Evolutionary conservation across 2,888 invertebrate genomes (phyloP).

Genomic region (Ceramica pisi): DNA sequence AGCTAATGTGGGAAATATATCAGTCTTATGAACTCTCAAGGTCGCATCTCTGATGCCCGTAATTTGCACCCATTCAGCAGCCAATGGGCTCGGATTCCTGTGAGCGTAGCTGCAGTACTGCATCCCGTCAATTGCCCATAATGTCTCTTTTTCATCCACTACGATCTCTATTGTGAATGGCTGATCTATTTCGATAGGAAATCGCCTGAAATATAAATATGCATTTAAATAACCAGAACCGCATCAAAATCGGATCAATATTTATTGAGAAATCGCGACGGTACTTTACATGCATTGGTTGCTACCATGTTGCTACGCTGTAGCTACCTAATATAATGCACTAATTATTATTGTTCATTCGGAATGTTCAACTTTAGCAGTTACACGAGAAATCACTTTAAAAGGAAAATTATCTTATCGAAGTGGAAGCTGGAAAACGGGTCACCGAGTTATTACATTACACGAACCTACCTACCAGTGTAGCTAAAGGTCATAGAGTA

Average conservation of each 20-base stretch:
- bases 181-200: conserved; percentile 87
- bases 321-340: not conserved
- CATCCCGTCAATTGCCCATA: conserved; percentile 94
- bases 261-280: no score
- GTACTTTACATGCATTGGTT: conserved; percentile 2
- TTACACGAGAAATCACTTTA: conserved; percentile 23
- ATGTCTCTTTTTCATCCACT: conserved; percentile 91
- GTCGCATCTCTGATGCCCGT: conserved; percentile 92
- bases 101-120: conserved; percentile 94
- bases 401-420: conserved; percentile 19
- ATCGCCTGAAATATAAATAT: conserved; percentile 76
- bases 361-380: conserved; percentile 12
- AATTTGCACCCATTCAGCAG: conserved; percentile 89
- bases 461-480: not conserved
- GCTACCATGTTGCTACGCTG: not conserved
- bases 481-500: not conserved
- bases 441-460: conserved; percentile 1
- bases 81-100: conserved; percentile 82
- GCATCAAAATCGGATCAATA: no score
- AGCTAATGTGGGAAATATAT: conserved; percentile 84
- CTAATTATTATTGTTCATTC: not conserved
- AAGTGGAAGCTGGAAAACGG: conserved; percentile 12
- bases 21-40: conserved; percentile 91
- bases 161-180: conserved; percentile 91
- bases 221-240: no score